Evolutionary conservation across 2,888 invertebrate genomes (phyloP), one percentile per base, ranked within the genome.

Genomic region (Octodonta nipae): DNA sequence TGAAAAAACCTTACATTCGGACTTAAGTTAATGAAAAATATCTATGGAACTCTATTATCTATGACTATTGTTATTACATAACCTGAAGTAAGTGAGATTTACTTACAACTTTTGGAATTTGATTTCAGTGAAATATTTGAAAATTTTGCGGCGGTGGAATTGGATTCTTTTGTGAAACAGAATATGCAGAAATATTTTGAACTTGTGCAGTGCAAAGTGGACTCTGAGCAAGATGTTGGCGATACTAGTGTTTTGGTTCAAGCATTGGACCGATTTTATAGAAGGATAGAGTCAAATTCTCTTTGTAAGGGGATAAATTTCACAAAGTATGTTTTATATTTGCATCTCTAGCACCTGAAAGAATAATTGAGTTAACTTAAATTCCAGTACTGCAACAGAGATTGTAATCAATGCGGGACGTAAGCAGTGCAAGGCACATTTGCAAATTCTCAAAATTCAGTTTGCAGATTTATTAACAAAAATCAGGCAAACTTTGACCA

Each of bases 211-310:
- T 71, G 68, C 48, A 71, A 83, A 45, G 71, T 81, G 2, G 88
- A 89, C 58, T 76, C 78, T 14, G 73, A 78, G 32, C 73, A 72
- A 42, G 78, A 79, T 45, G 77, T 76, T 45, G 73, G 74, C 15
- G 85, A 86, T 37, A 84, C 83, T 3, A 80, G 77, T 36, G 73
- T 91, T 33, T 67, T 93, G 43, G 83, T 93, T 0, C 73, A 87
- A 53, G 91, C 92, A 0, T 61, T 95, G 32, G 95, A 96, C 62
- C 75, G 91, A 41, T 83, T 95, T 53, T 85, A 92, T 56, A 72
- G 87, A 33, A 74, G 88, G 37, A 63, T 93, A 13, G 83, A 88
- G 60, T 87, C 88, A 1, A 84, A 85, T 45, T 83, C 82, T 45
- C 73, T 91, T 5, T 81, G 85, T 41, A 76, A 78, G 14, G 84